Evolutionary conservation across 2,113 vertebrate species (phyloP).

Genomic region (Thomomys bottae): DNA sequence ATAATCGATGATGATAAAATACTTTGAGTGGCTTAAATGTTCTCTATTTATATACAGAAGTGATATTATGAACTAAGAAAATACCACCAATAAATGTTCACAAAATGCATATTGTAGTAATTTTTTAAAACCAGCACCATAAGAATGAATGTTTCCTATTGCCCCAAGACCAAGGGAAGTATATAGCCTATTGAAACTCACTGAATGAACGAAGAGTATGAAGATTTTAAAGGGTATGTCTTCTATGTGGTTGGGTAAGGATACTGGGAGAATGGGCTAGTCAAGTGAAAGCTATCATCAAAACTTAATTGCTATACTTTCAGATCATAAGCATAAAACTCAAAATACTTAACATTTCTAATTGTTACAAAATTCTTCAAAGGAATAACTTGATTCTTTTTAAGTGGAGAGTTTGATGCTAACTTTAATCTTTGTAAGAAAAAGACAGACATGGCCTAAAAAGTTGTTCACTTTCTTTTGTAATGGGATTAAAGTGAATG

Average conservation of each 20-base stretch:
- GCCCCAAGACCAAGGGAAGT: neutral
- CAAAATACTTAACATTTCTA: constrained; percentile 12
- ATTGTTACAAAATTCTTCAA: neutral
- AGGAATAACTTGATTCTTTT: constrained; percentile 8
- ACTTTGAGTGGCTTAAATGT: neutral
- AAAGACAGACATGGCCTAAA: neutral
- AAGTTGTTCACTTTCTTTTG: neutral
- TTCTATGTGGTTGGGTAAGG: neutral
- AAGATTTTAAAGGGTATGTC: neutral
- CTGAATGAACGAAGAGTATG: neutral
- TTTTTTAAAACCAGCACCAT: constrained; percentile 11
- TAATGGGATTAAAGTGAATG: neutral
- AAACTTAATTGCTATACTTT: constrained; percentile 27
- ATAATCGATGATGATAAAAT: neutral
- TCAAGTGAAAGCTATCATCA: neutral
- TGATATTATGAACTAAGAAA: neutral
- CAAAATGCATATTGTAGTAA: neutral
- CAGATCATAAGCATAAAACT: neutral
- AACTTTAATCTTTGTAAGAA: neutral
- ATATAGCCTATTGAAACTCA: neutral
- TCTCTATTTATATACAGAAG: neutral
- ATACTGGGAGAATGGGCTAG: neutral
- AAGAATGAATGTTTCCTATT: neutral
- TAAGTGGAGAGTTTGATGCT: neutral
- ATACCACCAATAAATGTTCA: neutral